Evolutionary conservation across 2,797 vertebrate species (phyloP).

Genomic region (Chiroxiphia lanceolata): DNA sequence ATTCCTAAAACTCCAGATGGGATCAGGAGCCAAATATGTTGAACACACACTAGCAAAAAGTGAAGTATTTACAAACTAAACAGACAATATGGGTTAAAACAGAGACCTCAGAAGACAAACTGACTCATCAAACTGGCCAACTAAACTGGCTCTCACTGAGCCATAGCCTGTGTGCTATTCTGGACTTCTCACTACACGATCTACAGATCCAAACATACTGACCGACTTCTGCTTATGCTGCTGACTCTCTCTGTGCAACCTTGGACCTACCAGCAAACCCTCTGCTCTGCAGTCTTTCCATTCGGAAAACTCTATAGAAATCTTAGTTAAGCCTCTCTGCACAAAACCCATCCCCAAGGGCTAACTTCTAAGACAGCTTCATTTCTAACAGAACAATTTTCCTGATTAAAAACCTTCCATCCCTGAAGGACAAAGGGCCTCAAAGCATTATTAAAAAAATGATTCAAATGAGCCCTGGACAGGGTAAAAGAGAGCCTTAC

Average conservation of each 20-base stretch:
- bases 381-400: conserved; percentile 38
- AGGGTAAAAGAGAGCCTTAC: background rate
- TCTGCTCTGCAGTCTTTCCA: background rate
- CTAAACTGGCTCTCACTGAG: background rate
- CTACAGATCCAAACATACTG: background rate
- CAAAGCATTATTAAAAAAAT: background rate
- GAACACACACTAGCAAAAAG: background rate
- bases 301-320: background rate
- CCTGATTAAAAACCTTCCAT: conserved; percentile 39
- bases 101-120: background rate
- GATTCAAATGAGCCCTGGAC: background rate
- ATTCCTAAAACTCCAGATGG: background rate
- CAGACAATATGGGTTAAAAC: background rate
- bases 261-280: background rate
- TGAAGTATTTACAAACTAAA: background rate
- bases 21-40: background rate
- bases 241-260: background rate
- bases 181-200: background rate
- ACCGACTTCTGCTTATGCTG: background rate
- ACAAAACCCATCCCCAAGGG: background rate
- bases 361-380: conserved; percentile 31
- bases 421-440: conserved; percentile 39
- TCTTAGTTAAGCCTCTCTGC: conserved; percentile 12
- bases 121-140: background rate
- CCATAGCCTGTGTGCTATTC: accelerated